A percentile compares a stretch with the other conserved stretches of the same genome.
These are phyloP conservation scores for Augiades crinisus DNA, from an alignment of 2,888 invertebrate genomes.

Conservation along the genomic window DNA sequence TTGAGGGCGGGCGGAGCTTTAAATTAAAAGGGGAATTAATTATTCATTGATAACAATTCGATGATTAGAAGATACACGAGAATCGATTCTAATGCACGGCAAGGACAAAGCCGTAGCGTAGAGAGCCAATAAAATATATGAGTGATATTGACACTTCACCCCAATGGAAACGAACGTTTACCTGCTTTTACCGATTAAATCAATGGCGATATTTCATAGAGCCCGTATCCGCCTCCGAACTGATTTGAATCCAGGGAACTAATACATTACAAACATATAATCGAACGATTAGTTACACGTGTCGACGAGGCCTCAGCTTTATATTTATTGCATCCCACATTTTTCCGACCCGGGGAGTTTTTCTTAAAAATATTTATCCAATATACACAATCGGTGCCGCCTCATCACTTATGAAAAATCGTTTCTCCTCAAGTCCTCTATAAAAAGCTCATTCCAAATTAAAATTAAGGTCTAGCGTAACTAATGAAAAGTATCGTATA, in stretches of 20 bases:
- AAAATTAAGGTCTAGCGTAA: conserved; percentile 78
- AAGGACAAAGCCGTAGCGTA: background rate
- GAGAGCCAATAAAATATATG: conserved; percentile 14
- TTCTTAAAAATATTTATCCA: conserved; percentile 76
- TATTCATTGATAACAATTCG: background rate
- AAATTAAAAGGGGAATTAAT: background rate
- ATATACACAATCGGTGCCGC: conserved; percentile 76
- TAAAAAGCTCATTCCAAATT: conserved; percentile 80
- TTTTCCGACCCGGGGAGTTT: conserved; percentile 60
- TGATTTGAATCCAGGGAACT: conserved; percentile 32
- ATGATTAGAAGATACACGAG: background rate
- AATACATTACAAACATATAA: conserved; percentile 50
- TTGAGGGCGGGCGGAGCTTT: too few relatives aligned
- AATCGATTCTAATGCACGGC: background rate
- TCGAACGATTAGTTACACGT: conserved; percentile 72
- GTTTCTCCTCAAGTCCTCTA: conserved; percentile 72
- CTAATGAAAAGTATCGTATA: conserved; percentile 57
- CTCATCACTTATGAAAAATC: conserved; percentile 79
- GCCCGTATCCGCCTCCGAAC: conserved; percentile 21
- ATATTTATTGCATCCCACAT: conserved; percentile 66
- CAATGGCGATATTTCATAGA: conserved; percentile 17
- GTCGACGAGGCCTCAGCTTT: conserved; percentile 59
- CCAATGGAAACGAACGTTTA: conserved; percentile 13
- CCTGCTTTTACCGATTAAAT: conserved; percentile 20
- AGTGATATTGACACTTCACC: conserved; percentile 13